These are phyloP conservation scores for Aphidius gifuensis DNA, from an alignment of 1,140 invertebrate genomes.

Conservation along the genomic window DNA sequence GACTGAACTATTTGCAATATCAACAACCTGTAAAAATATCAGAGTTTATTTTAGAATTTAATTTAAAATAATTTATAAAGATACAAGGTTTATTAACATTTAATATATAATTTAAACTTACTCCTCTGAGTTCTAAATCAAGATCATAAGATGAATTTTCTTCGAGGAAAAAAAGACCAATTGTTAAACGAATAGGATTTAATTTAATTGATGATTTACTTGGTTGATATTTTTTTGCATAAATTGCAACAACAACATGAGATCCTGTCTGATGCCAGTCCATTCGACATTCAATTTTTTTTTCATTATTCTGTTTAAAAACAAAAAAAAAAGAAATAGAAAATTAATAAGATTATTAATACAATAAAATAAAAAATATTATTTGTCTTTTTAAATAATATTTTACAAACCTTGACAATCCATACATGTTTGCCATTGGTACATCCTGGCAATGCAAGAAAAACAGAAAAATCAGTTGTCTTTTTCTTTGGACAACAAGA, in stretches of 20 bases:
- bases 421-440: conserved; percentile 80
- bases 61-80: not conserved
- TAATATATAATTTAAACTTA: conserved; percentile 49
- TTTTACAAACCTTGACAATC: conserved; percentile 67
- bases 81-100: not conserved
- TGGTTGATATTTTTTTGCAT: conserved; percentile 87
- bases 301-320: conserved; percentile 35
- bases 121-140: conserved; percentile 80
- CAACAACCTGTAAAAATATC: conserved; percentile 66
- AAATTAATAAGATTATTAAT: not conserved
- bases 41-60: too few relatives aligned
- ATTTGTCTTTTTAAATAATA: conserved; percentile 7
- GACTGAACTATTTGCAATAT: conserved; percentile 67
- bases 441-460: conserved; percentile 87
- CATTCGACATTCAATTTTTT: conserved; percentile 71
- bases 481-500: conserved; percentile 85
- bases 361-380: not conserved
- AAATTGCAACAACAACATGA: conserved; percentile 81
- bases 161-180: conserved; percentile 77
- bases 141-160: conserved; percentile 73
- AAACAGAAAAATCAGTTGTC: conserved; percentile 90
- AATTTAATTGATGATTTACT: conserved; percentile 71
- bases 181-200: conserved; percentile 79
- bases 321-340: conserved; percentile 7
- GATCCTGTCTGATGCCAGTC: conserved; percentile 91